phyloP scores from a whole-genome alignment of 2,113 vertebrate genomes.

The Chiloscyllium plagiosum region DNA sequence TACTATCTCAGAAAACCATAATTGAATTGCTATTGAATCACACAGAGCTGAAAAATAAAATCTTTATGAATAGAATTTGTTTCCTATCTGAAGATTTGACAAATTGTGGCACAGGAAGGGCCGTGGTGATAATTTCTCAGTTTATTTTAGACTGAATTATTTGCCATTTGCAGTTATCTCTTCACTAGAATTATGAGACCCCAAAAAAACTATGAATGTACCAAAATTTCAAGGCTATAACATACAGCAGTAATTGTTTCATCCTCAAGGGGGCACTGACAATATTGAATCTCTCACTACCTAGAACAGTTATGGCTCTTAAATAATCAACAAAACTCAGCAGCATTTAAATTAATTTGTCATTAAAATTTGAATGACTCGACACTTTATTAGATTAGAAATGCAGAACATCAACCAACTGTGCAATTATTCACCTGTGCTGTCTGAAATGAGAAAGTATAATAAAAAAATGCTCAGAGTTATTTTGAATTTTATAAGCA shows the following conservation, averaged over 20 bases:
- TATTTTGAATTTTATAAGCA: neutral
- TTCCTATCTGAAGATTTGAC: conserved; percentile 92
- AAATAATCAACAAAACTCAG: conserved; percentile 34
- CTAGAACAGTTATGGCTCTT: conserved; percentile 16
- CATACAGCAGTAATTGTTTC: conserved; percentile 46
- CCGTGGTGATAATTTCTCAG: conserved; percentile 75
- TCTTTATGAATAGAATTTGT: conserved; percentile 93
- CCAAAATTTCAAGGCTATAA: conserved; percentile 37
- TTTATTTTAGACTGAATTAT: conserved; percentile 81
- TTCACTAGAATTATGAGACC: conserved; percentile 60
- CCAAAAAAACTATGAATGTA: conserved; percentile 44
- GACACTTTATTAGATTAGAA: conserved; percentile 31
- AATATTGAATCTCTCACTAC: conserved; percentile 36
- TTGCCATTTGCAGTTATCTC: conserved; percentile 74
- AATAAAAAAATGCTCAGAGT: conserved; percentile 12
- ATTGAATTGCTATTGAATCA: conserved; percentile 96
- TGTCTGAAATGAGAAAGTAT: conserved; percentile 21
- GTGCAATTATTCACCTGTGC: conserved; percentile 33
- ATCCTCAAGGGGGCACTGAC: conserved; percentile 43
- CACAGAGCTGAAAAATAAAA: conserved; percentile 64
- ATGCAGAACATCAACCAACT: conserved; percentile 32
- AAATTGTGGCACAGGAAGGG: conserved; percentile 85
- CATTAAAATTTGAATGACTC: conserved; percentile 36
- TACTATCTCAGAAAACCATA: conserved; percentile 93
- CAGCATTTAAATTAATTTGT: conserved; percentile 37